These are phyloP conservation scores for Pinctada fucata DNA, from an alignment of 2,888 invertebrate genomes.

Conservation along the genomic window DNA sequence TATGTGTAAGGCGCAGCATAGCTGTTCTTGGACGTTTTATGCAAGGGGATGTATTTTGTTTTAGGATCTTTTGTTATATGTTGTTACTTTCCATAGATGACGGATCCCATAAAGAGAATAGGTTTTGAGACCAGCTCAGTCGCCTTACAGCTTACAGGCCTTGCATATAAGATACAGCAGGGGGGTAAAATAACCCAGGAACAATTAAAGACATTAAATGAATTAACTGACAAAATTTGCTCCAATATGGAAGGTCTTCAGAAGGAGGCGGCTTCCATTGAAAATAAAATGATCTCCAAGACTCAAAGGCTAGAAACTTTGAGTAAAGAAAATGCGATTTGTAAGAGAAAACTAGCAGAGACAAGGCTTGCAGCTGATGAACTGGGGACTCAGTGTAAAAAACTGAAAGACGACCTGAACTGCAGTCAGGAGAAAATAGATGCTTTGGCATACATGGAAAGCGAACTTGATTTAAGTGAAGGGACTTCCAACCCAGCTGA, in stretches of 20 bases:
- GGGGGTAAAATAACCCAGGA: background rate
- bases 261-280: background rate
- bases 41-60: no score
- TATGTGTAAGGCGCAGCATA: no score
- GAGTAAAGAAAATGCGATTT: background rate
- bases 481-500: no score
- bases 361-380: background rate
- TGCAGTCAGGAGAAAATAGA: no score
- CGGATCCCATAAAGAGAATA: background rate
- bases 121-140: background rate
- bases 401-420: background rate
- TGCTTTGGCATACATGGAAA: no score
- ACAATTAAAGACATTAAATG: background rate
- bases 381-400: background rate
- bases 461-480: no score
- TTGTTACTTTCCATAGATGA: no score
- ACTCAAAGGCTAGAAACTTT: background rate
- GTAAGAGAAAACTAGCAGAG: background rate
- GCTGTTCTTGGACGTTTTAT: no score
- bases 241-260: background rate
- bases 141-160: background rate
- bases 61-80: no score
- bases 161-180: background rate
- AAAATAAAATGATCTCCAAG: background rate
- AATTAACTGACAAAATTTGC: background rate